Percentiles rank a stretch among this genome's conserved stretches.
Evolutionary conservation across 2,797 vertebrate genomes (phyloP).

Genomic region (Poecile montanus): DNA sequence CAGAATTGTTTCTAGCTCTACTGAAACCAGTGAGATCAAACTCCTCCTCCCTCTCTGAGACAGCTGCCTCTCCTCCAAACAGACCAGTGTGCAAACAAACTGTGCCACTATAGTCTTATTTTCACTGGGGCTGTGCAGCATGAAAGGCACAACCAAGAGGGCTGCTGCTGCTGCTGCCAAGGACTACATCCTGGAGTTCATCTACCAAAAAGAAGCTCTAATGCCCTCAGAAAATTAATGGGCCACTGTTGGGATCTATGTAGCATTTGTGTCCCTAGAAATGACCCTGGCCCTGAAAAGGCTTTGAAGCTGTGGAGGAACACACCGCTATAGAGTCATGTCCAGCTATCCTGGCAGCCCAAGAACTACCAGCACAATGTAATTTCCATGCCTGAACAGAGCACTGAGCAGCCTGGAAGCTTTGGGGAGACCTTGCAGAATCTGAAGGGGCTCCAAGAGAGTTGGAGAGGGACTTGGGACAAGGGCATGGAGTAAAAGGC

Average conservation of each 20-base stretch:
- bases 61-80: background rate
- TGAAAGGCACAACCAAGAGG: background rate
- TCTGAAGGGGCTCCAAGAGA: background rate
- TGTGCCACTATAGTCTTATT: background rate
- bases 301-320: background rate
- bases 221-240: background rate
- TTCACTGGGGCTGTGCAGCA: background rate
- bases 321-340: background rate
- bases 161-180: background rate
- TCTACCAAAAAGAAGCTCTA: background rate
- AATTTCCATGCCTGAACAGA: background rate
- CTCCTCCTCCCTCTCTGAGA: background rate
- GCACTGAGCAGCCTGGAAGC: background rate
- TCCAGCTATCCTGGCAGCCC: background rate
- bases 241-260: background rate
- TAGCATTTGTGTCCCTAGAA: background rate
- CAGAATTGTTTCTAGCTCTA: background rate
- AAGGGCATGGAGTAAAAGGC: background rate
- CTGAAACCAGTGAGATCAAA: slow-evolving; percentile 12
- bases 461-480: background rate
- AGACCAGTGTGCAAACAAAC: background rate
- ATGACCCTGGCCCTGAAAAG: background rate
- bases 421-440: background rate
- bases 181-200: background rate
- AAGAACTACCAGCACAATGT: background rate